Evolutionary conservation across 1,140 invertebrate genomes (phyloP), one percentile per base, ranked within the genome.

Genomic region (Drosophila fuyamai): DNA sequence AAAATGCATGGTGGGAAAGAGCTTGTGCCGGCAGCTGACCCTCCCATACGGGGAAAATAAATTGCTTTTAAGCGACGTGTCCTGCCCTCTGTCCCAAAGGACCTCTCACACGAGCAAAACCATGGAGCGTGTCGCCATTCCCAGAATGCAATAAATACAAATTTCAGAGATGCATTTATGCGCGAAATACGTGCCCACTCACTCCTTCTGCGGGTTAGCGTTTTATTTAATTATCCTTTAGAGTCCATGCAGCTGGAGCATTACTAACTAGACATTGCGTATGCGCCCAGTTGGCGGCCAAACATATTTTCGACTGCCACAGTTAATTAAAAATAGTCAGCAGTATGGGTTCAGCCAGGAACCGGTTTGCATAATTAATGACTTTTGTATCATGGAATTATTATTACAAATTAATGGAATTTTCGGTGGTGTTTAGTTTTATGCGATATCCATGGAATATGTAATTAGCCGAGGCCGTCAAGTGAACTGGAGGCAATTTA

Each of bases 371-470:
- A 68, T 55, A 76, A 68, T 76, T 76, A 60, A 76, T 56, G 63
- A 16, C 29, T 13, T 48, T 41, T 75, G 67, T 71, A 78, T 81
- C 74, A 78, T 43, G 60, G 60, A 75, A 81, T 75, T 81, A 86
- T 75, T 81, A 85, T 75, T 82, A 79, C 53, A 67, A 81, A 86
- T 85, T 85, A 81, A 85, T 81, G 82, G 53, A 57, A 56, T 73
- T 71, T 75, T 71, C 74, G 55, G 60, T 68, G 78, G 68, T 68
- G 81, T 73, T 82, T 75, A 74, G 79, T 75, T 82, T 53, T 70
- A 79, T 61, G 77, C 75, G 56, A 83, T 70, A 78, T 63, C 76
- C 74, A 62, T 77, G 76, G 76, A 85, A 81, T 85, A 74, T 81
- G 76, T 81, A 81, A 86, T 85, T 81, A 86, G 74, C 63, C 51